phyloP scores from a whole-genome alignment of 1,140 invertebrate genomes.

The Drosophila nasuta region DNA sequence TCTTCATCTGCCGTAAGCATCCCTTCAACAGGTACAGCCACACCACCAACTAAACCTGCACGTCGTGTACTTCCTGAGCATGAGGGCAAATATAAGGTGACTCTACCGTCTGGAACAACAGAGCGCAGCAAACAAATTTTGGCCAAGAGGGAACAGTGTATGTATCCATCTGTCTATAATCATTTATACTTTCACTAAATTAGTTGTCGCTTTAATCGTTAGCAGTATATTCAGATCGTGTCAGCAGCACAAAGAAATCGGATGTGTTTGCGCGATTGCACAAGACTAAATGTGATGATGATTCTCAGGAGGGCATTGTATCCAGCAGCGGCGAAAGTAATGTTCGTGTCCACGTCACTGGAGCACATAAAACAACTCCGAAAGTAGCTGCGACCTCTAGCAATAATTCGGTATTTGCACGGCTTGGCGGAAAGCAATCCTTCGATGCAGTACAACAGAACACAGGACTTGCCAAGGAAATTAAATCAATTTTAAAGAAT shows the following conservation, averaged over 20 bases:
- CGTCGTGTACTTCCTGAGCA: slow-evolving; percentile 86
- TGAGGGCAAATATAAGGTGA: slow-evolving; percentile 86
- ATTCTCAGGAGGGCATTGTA: slow-evolving; percentile 69
- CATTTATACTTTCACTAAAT: background rate
- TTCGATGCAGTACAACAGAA: slow-evolving; percentile 18
- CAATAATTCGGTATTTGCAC: slow-evolving; percentile 76
- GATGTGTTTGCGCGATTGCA: slow-evolving; percentile 74
- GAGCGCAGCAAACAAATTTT: slow-evolving; percentile 85
- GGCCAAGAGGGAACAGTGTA: slow-evolving; percentile 82
- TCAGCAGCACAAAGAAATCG: slow-evolving; percentile 64
- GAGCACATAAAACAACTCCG: slow-evolving; percentile 26
- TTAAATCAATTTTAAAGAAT: slow-evolving; percentile 82
- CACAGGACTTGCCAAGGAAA: slow-evolving; percentile 63
- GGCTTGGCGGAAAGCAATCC: slow-evolving; percentile 71
- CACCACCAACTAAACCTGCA: slow-evolving; percentile 73
- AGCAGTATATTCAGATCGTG: slow-evolving; percentile 80
- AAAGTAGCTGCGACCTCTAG: slow-evolving; percentile 37
- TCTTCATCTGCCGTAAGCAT: background rate
- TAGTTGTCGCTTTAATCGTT: background rate
- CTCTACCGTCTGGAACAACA: slow-evolving; percentile 85
- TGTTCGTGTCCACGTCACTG: slow-evolving; percentile 59
- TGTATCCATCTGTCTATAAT: slow-evolving; percentile 3
- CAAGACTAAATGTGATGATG: slow-evolving; percentile 52
- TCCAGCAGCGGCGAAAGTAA: slow-evolving; percentile 67
- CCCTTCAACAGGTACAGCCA: background rate